Percentiles rank a stretch among this genome's conserved stretches.
These are phyloP conservation scores for Polydrusus cervinus DNA, from an alignment of 2,888 invertebrate species.

Conservation along the genomic window DNA sequence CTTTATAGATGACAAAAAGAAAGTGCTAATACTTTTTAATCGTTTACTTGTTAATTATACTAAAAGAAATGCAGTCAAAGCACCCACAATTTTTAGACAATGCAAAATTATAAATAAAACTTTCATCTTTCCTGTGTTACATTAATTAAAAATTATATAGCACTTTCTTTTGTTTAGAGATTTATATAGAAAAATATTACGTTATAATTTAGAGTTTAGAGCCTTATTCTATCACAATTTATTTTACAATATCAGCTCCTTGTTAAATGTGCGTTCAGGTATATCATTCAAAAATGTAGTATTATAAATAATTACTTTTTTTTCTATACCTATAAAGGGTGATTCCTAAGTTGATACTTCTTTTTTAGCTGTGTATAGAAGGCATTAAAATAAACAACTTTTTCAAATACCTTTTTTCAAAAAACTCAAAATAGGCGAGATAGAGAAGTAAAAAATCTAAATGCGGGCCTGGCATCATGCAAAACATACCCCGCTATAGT, in stretches of 20 bases:
- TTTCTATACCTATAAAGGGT: no score
- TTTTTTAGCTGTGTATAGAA: no score
- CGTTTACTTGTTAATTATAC: no score
- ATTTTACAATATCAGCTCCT: conserved; percentile 25
- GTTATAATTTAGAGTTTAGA: conserved; percentile 10
- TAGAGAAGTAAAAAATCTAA: no score
- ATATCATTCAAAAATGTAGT: background rate
- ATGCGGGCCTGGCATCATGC: no score
- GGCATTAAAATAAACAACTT: no score
- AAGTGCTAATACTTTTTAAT: background rate
- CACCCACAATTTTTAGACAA: no score
- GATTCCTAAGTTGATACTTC: no score
- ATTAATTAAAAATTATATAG: conserved; percentile 3
- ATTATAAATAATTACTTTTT: background rate
- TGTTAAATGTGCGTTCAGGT: background rate
- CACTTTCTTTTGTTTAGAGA: conserved; percentile 1
- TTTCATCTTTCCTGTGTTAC: background rate
- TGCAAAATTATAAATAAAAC: background rate
- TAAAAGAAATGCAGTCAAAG: no score
- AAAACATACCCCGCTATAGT: no score
- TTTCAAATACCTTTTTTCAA: no score
- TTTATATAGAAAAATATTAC: conserved; percentile 25
- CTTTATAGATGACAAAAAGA: conserved; percentile 22
- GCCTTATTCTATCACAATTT: conserved; percentile 27
- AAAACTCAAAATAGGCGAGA: no score